Conservation (phyloP, 2,113 vertebrate species). For the Aegithalos caudatus region DNA sequence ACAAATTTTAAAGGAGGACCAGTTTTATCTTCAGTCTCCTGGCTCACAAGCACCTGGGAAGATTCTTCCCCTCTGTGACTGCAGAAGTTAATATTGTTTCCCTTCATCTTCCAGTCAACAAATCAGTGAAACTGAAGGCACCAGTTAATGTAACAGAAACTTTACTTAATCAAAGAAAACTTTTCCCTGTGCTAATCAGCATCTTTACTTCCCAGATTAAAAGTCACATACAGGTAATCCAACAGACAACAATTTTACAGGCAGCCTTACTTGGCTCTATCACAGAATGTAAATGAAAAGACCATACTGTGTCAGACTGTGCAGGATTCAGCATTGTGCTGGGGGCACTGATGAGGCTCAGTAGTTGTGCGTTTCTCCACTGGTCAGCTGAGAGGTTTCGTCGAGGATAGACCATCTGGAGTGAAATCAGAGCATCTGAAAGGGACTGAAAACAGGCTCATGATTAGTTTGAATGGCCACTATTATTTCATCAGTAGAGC, state of each 20-base stretch:
- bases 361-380: conserved; percentile 96
- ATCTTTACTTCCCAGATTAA: not conserved
- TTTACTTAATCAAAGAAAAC: not conserved
- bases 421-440: conserved; percentile 93
- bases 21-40: not conserved
- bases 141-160: accelerated
- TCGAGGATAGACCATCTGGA: conserved; percentile 97
- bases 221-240: not conserved
- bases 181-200: not conserved
- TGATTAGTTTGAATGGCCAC: not conserved
- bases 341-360: conserved; percentile 95
- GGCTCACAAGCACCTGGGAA: not conserved
- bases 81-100: not conserved
- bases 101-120: not conserved
- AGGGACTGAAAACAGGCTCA: conserved; percentile 80
- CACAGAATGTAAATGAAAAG: not conserved
- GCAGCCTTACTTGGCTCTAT: not conserved
- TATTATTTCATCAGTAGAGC: not conserved
- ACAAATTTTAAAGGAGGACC: not conserved
- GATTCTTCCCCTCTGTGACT: not conserved
- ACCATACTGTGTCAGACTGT: conserved; percentile 90
- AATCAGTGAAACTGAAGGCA: not conserved
- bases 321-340: conserved; percentile 99
- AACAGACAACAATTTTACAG: not conserved
- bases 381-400: conserved; percentile 97